Conservation (phyloP, 1,140 invertebrate genomes). For the Plodia interpunctella region DNA sequence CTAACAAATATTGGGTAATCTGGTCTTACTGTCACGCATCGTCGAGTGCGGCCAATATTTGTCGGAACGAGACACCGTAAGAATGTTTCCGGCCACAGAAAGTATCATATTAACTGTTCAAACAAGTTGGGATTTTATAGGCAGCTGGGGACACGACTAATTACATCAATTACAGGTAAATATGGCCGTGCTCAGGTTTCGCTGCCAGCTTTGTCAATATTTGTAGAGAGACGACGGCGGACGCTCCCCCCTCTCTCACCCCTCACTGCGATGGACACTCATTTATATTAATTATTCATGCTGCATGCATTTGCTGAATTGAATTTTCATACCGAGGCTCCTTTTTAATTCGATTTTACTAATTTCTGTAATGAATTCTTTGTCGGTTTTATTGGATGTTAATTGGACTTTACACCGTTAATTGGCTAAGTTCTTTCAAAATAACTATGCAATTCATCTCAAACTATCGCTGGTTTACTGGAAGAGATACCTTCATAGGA, state of each 20-base stretch:
- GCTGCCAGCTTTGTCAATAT: slow-evolving; percentile 71
- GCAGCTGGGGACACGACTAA: slow-evolving; percentile 75
- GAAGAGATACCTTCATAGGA: too few species aligned
- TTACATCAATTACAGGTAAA: slow-evolving; percentile 75
- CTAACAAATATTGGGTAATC: slow-evolving; percentile 17
- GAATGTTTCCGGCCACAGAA: slow-evolving; percentile 69
- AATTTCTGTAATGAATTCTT: too few species aligned
- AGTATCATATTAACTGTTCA: slow-evolving; percentile 72
- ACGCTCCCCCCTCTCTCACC: slow-evolving; percentile 14
- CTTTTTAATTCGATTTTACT: too few species aligned
- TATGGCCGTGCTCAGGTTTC: slow-evolving; percentile 61
- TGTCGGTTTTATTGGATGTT: too few species aligned
- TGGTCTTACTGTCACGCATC: slow-evolving; percentile 51
- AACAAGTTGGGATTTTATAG: slow-evolving; percentile 57
- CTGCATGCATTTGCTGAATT: too few species aligned
- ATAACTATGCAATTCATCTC: too few species aligned
- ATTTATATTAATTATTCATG: too few species aligned
- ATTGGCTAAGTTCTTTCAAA: too few species aligned
- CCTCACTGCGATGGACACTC: too few species aligned
- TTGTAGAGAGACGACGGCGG: slow-evolving; percentile 38
- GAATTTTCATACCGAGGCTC: too few species aligned
- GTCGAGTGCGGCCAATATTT: slow-evolving; percentile 70
- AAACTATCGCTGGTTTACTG: too few species aligned
- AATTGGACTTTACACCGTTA: too few species aligned
- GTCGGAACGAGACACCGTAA: slow-evolving; percentile 60